Evolutionary conservation across 2,888 invertebrate species (phyloP), one percentile per base, ranked within the genome.

Genomic region (Fragum whitleyi): DNA sequence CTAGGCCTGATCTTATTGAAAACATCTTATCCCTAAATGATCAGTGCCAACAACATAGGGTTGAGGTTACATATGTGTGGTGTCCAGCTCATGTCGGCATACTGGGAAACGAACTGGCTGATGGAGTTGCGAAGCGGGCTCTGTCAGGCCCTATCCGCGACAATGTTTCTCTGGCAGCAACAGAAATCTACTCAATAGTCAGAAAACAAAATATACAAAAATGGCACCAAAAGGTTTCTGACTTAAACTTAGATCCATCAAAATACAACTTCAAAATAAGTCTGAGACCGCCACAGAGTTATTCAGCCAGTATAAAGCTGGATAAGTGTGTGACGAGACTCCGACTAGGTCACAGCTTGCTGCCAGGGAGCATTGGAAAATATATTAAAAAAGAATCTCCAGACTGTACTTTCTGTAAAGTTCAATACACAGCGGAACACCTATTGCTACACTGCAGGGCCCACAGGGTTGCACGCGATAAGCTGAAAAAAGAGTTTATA

Each of bases 21-120:
- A 47, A 61, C 16, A 72, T 72, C 23, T 1, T 61, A 9, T 16
- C 19, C 21, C 16, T 42, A 28, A 36, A 72, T 72, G 23, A 72
- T 51, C 21, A 61, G 23, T 61, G 59, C n/a, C 42, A 26, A 9
- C 21, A 11, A 1, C 16, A 28, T 59, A 16, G 14, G 0, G 3
- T 23, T 9, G 1, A 42, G 28, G 61, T 61, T 47, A 61, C 42
- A 1, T 23, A 42, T 28, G 72, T 57, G 42, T 72, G 61, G 72
- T 72, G 72, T 36, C 72, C 72, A 26, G 72, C 72, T 6, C 59
- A 72, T 72, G 47, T 72, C n/a, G 72, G 61, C 36, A 26, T 72
- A 9, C 5, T n/a, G n/a, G 72, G 72, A 19, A 72, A 72, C 61
- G 72, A 72, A 26, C 6, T 39, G n/a, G 72, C 72, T 23, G 72